Conservation (phyloP, 1,140 invertebrate genomes). For the Scylla paramamosain region DNA sequence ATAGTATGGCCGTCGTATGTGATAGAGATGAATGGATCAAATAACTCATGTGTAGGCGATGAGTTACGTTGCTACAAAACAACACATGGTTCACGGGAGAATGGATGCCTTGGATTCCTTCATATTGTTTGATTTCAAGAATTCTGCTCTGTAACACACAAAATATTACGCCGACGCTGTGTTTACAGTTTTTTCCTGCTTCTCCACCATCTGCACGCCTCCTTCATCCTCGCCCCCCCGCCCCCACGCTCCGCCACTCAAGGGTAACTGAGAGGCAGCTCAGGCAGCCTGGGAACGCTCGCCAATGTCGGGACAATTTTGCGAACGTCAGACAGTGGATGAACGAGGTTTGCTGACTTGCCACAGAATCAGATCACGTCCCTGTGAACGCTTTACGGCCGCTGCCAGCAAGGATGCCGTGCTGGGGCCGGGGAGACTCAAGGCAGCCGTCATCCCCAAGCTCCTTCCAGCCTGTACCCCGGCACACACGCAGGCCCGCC, state of each 20-base stretch:
- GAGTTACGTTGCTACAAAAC: too few relatives aligned
- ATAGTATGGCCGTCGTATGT: too few relatives aligned
- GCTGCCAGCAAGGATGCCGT: not conserved
- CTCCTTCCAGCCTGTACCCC: not conserved
- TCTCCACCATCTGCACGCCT: not conserved
- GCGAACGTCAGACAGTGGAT: conserved; percentile 45
- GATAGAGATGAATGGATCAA: too few relatives aligned
- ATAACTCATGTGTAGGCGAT: too few relatives aligned
- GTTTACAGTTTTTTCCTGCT: too few relatives aligned
- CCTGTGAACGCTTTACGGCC: conserved; percentile 26
- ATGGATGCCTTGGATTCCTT: too few relatives aligned
- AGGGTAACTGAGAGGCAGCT: not conserved
- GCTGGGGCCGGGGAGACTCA: not conserved
- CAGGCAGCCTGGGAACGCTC: conserved; percentile 14
- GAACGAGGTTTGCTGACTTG: conserved; percentile 49
- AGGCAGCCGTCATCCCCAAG: not conserved
- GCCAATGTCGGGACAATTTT: conserved; percentile 47
- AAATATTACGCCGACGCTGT: too few relatives aligned
- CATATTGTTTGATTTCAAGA: too few relatives aligned
- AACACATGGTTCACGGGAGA: too few relatives aligned
- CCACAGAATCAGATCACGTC: conserved; percentile 31
- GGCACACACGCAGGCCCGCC: not conserved
- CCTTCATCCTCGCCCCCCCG: not conserved
- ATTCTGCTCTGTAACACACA: too few relatives aligned
- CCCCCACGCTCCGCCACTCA: not conserved